Evolutionary conservation across 2,888 invertebrate species (phyloP).

Genomic region (Trichopoda pennipes): DNA sequence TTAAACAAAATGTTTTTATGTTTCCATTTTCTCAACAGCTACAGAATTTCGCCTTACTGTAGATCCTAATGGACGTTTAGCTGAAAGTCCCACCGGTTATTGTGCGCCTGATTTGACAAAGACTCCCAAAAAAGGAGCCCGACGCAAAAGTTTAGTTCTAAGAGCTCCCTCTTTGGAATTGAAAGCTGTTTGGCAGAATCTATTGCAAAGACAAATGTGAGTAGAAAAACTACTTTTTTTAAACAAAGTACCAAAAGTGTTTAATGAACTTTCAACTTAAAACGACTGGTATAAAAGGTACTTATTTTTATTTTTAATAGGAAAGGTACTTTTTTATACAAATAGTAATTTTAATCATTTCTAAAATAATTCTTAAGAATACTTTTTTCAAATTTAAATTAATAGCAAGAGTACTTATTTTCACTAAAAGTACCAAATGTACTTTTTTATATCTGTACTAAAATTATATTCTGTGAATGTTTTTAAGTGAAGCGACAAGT

Average conservation of each 20-base stretch:
- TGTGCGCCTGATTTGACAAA: slow-evolving; percentile 86
- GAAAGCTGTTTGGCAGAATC: slow-evolving; percentile 95
- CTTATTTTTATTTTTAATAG: too few species aligned
- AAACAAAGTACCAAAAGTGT: not conserved
- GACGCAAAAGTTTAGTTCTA: slow-evolving; percentile 87
- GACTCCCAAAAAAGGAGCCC: slow-evolving; percentile 85
- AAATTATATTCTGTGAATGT: too few species aligned
- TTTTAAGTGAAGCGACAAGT: not conserved
- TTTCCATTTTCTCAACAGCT: slow-evolving; percentile 81
- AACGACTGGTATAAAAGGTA: not conserved
- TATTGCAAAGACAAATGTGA: slow-evolving; percentile 93
- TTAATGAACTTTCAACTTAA: not conserved
- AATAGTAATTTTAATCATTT: too few species aligned
- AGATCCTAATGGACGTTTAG: slow-evolving; percentile 84
- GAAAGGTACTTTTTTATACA: too few species aligned
- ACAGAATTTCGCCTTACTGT: slow-evolving; percentile 92
- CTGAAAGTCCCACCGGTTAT: slow-evolving; percentile 87
- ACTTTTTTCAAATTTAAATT: too few species aligned
- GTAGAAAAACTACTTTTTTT: slow-evolving; percentile 71
- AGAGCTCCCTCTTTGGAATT: slow-evolving; percentile 91
- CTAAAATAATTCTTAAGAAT: too few species aligned
- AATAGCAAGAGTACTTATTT: too few species aligned
- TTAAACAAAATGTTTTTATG: not conserved
- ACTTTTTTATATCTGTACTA: too few species aligned
- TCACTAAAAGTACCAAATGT: too few species aligned